Evolutionary conservation across 2,888 invertebrate species (phyloP), one percentile per base, ranked within the genome.

Genomic region (Andrena trimmerana): DNA sequence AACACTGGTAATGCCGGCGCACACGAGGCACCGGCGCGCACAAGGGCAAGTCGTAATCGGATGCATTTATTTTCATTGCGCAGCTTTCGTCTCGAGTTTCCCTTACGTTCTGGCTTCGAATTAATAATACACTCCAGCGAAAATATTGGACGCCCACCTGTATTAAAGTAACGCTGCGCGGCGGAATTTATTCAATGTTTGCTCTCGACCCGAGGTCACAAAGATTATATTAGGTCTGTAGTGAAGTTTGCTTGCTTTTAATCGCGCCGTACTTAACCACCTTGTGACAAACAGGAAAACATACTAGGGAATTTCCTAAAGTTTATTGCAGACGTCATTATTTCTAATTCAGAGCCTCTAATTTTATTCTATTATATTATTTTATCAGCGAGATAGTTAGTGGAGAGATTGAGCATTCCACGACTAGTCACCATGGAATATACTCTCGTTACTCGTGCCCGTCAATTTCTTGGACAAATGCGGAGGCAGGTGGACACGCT

Each of bases 381-480:
- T 29, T 10, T 8, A 20, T 4, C n/a, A 4, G 10, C 5, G 10
- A 10, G 20, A 5, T 36, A 33, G 2, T 20, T 6, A 24, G 20
- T 5, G 8, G 16, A 10, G 36, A 3, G 42, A 48, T n/a, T 16
- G 27, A 20, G 29, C 13, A 27, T 31, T 33, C 29, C 29, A 8
- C 20, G 6, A 24, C 0, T 16, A 4, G 54, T 13, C 27, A 29
- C 42, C 24, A 4, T 13, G 20, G 16, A 50, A 20, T 27, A 29
- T 13, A 50, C n/a, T 59, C 31, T n/a, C 33, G 54, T 70, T 62
- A 63, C 20, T 31, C 63, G 52, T 8, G 57, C 54, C 27, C 29
- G 70, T 65, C 68, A 74, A 67, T 84, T 60, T 81, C 78, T 84
- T 81, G 65, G 68, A 71, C 72, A 83, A 73, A 78, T 33, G 73